phyloP scores from a whole-genome alignment of 2,113 vertebrate species.

The Peromyscus californicus region DNA sequence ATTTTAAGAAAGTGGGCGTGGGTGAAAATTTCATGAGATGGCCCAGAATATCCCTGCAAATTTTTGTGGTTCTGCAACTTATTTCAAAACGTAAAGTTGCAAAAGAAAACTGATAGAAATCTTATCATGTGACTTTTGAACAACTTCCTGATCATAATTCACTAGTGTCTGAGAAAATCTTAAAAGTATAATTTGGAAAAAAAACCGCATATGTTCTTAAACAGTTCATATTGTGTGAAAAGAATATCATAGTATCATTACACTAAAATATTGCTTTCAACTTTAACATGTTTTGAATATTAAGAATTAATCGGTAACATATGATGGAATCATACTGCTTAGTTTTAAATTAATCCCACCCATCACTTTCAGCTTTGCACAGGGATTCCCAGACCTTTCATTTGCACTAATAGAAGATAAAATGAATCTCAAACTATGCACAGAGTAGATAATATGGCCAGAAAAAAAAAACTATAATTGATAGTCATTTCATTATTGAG shows the following conservation, averaged over 20 bases:
- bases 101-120: background rate
- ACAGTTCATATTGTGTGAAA: background rate
- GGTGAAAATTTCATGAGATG: fast-evolving
- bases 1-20: fast-evolving
- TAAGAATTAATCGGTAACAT: background rate
- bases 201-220: background rate
- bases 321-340: conserved; percentile 44
- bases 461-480: conserved; percentile 45
- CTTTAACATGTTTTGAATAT: background rate
- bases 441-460: conserved; percentile 29
- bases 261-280: conserved; percentile 4
- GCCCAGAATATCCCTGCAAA: background rate
- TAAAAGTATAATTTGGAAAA: background rate
- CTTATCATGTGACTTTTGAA: background rate
- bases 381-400: background rate
- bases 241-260: background rate
- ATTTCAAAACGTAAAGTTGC: background rate
- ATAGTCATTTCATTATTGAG: conserved; percentile 56
- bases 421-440: conserved; percentile 28
- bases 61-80: background rate
- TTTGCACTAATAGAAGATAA: conserved; percentile 54
- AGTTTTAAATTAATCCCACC: conserved; percentile 67
- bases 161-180: background rate
- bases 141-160: background rate
- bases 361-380: conserved; percentile 30